phyloP scores from a whole-genome alignment of 2,888 invertebrate genomes.

The Trisateles emortualis region DNA sequence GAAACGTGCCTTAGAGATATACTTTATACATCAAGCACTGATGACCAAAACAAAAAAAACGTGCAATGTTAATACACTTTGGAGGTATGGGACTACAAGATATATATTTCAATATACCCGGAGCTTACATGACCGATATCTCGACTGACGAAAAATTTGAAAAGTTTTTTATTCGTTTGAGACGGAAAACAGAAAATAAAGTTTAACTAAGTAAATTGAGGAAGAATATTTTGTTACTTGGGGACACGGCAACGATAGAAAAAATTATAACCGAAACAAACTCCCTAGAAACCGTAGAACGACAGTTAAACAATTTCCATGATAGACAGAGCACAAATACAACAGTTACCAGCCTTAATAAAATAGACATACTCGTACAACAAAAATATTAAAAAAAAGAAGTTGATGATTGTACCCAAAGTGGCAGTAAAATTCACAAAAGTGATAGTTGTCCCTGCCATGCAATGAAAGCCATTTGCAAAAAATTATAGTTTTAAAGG shows the following conservation, averaged over 20 bases:
- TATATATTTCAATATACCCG: conserved; percentile 16
- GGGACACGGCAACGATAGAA: conserved; percentile 27
- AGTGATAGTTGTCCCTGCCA: conserved; percentile 6
- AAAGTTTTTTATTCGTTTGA: conserved; percentile 31
- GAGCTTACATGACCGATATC: neutral
- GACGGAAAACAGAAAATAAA: conserved; percentile 41
- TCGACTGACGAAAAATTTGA: conserved; percentile 33
- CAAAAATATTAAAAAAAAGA: neutral
- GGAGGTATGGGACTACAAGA: neutral
- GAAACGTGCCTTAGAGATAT: neutral
- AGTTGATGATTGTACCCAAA: neutral
- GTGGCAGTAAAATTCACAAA: conserved; percentile 11
- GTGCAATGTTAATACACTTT: neutral
- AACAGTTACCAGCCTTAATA: too few relatives aligned
- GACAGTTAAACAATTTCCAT: conserved; percentile 7
- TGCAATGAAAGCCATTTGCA: neutral
- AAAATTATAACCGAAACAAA: conserved; percentile 44
- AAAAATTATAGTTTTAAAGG: conserved; percentile 9
- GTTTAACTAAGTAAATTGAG: conserved; percentile 21
- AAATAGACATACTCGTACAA: neutral
- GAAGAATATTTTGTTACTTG: conserved; percentile 36
- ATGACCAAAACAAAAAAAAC: neutral
- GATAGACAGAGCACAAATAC: too few relatives aligned
- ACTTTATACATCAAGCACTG: neutral
- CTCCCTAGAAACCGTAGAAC: conserved; percentile 31